Conservation (phyloP, 2,113 vertebrate genomes). For the Hemicordylus capensis region DNA sequence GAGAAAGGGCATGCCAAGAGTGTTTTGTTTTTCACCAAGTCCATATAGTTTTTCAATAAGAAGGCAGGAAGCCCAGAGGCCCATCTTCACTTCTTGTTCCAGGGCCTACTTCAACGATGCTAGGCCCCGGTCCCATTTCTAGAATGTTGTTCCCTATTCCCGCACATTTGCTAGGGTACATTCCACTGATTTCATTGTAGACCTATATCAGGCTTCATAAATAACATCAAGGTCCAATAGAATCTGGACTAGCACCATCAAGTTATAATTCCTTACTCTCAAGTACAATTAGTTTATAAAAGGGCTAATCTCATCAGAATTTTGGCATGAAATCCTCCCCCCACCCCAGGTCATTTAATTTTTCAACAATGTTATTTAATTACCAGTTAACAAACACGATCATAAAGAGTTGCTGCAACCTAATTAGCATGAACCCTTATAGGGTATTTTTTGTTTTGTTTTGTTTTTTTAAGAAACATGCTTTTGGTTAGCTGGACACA, state of each 20-base stretch:
- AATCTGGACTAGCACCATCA: not conserved
- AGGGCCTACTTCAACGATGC: too few species aligned
- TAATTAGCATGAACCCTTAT: conserved; percentile 14
- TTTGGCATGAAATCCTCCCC: conserved; percentile 41
- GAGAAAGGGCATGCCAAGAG: too few species aligned
- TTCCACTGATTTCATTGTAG: too few species aligned
- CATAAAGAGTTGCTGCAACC: conserved; percentile 33
- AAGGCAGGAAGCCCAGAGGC: too few species aligned
- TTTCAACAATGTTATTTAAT: conserved; percentile 59
- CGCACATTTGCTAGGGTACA: not conserved
- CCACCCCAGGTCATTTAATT: conserved; percentile 55
- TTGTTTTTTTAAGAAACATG: conserved; percentile 24
- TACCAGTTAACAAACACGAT: conserved; percentile 59
- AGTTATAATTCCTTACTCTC: not conserved
- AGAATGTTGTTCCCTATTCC: not conserved
- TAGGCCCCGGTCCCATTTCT: too few species aligned
- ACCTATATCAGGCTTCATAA: not conserved
- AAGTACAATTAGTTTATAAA: conserved; percentile 37
- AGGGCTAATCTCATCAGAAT: conserved; percentile 49
- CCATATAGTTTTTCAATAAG: too few species aligned
- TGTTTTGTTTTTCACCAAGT: too few species aligned
- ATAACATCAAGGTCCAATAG: not conserved
- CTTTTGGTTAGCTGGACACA: not conserved
- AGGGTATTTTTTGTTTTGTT: conserved; percentile 40
- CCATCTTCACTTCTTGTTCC: too few species aligned